Evolutionary conservation across 1,140 invertebrate species (phyloP).

Genomic region (Agrilus planipennis): DNA sequence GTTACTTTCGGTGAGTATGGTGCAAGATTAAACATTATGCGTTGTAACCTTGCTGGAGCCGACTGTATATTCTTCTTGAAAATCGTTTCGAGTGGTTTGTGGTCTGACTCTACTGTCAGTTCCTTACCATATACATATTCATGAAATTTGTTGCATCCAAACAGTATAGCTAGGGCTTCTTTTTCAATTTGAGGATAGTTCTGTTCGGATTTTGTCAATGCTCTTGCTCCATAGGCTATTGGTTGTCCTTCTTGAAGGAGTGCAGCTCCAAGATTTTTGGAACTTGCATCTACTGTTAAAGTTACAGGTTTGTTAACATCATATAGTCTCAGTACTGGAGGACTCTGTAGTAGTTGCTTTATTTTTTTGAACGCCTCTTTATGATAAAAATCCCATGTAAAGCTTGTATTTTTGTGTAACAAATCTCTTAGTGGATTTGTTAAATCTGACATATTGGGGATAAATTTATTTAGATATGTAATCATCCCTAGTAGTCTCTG

Average conservation of each 20-base stretch:
- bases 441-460: constrained; percentile 18
- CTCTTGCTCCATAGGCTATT: constrained; percentile 28
- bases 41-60: too few relatives aligned
- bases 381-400: constrained; percentile 15
- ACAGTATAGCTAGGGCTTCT: constrained; percentile 33
- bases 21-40: too few relatives aligned
- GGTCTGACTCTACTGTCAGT: too few relatives aligned
- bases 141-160: too few relatives aligned
- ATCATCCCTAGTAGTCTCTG: constrained; percentile 28
- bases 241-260: constrained; percentile 24
- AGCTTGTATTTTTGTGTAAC: constrained; percentile 19
- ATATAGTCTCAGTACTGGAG: constrained; percentile 24
- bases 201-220: constrained; percentile 23
- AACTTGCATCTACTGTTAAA: constrained; percentile 24
- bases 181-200: constrained; percentile 36
- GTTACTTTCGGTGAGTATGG: too few relatives aligned
- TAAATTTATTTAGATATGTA: constrained; percentile 27
- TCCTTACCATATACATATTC: too few relatives aligned
- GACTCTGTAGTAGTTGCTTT: constrained; percentile 19
- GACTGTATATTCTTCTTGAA: too few relatives aligned
- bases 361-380: constrained; percentile 16
- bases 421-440: constrained; percentile 17
- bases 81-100: too few relatives aligned
- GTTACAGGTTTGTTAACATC: constrained; percentile 12
- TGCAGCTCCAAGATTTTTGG: constrained; percentile 18